phyloP scores from a whole-genome alignment of 2,797 vertebrate genomes.

The Discoglossus pictus region DNA sequence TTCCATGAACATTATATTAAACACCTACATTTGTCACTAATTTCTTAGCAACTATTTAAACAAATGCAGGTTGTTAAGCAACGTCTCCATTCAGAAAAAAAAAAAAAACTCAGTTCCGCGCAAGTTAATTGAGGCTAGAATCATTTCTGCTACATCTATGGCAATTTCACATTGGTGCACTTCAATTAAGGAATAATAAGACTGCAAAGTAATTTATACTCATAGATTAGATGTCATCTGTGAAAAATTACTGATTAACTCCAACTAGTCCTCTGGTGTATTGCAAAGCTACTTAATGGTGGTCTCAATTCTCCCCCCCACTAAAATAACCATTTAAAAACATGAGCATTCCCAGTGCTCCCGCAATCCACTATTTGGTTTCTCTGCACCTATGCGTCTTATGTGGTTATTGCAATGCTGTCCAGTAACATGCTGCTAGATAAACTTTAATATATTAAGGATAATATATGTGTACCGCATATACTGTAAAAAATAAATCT shows the following conservation, averaged over 20 bases:
- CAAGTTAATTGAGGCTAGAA: slow-evolving; percentile 68
- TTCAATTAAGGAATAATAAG: slow-evolving; percentile 79
- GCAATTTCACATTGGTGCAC: slow-evolving; percentile 72
- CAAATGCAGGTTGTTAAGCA: slow-evolving; percentile 67
- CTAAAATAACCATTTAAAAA: slow-evolving; percentile 66
- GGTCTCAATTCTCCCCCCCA: slow-evolving; percentile 53
- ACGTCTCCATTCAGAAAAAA: slow-evolving; percentile 54
- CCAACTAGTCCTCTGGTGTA: slow-evolving; percentile 63
- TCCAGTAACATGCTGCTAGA: too few relatives aligned
- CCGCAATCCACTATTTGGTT: slow-evolving; percentile 54
- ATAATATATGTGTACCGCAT: too few relatives aligned
- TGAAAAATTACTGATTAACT: slow-evolving; percentile 77
- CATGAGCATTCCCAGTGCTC: slow-evolving; percentile 53
- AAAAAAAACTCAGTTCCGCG: slow-evolving; percentile 57
- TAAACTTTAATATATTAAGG: too few relatives aligned
- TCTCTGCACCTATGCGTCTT: too few relatives aligned
- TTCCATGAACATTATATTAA: slow-evolving; percentile 16
- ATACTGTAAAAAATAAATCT: too few relatives aligned
- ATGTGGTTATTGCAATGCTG: too few relatives aligned
- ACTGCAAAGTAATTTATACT: slow-evolving; percentile 76
- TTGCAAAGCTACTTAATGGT: slow-evolving; percentile 60
- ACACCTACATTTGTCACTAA: slow-evolving; percentile 39
- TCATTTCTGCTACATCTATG: slow-evolving; percentile 64
- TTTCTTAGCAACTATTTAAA: slow-evolving; percentile 64
- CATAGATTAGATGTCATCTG: slow-evolving; percentile 73